A percentile compares a stretch with the other conserved stretches of the same genome.
These are phyloP conservation scores for Fistularia commersonii DNA, from an alignment of 2,797 vertebrate species.

Conservation along the genomic window DNA sequence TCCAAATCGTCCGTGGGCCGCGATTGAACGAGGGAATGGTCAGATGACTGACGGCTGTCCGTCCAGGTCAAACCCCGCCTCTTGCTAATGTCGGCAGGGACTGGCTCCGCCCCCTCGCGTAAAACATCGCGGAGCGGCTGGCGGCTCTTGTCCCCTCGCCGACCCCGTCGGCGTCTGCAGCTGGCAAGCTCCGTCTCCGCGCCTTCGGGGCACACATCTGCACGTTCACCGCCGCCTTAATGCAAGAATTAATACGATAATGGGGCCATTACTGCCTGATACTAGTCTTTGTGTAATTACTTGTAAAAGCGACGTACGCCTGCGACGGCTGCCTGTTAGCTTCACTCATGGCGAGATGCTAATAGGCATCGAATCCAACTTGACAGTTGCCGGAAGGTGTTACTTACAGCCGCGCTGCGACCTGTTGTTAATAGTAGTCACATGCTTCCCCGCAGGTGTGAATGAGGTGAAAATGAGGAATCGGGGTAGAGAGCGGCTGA, in stretches of 20 bases:
- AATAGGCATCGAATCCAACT: slow-evolving; percentile 51
- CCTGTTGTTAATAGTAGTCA: slow-evolving; percentile 76
- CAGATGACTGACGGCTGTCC: too few species aligned
- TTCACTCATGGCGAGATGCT: slow-evolving; percentile 37
- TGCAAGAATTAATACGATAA: slow-evolving; percentile 25
- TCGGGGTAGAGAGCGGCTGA: slow-evolving; percentile 71
- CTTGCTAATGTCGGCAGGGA: too few species aligned
- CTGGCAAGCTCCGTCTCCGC: too few species aligned
- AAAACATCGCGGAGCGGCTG: too few species aligned
- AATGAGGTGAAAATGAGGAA: slow-evolving; percentile 81
- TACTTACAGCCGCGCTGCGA: slow-evolving; percentile 55
- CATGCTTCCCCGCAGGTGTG: slow-evolving; percentile 64
- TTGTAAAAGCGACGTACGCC: slow-evolving; percentile 18
- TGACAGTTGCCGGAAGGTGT: slow-evolving; percentile 62
- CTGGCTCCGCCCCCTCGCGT: too few species aligned
- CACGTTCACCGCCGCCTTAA: too few species aligned
- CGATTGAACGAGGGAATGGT: too few species aligned
- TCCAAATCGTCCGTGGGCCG: too few species aligned
- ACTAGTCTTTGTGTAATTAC: slow-evolving; percentile 34
- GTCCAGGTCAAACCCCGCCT: too few species aligned
- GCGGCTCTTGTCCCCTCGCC: too few species aligned
- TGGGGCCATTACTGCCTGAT: slow-evolving; percentile 21
- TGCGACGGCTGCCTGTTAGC: slow-evolving; percentile 17
- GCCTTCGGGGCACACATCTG: too few species aligned
- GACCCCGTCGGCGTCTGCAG: too few species aligned